Conservation (phyloP, 2,113 vertebrate genomes). For the Toxotes chatareus region DNA sequence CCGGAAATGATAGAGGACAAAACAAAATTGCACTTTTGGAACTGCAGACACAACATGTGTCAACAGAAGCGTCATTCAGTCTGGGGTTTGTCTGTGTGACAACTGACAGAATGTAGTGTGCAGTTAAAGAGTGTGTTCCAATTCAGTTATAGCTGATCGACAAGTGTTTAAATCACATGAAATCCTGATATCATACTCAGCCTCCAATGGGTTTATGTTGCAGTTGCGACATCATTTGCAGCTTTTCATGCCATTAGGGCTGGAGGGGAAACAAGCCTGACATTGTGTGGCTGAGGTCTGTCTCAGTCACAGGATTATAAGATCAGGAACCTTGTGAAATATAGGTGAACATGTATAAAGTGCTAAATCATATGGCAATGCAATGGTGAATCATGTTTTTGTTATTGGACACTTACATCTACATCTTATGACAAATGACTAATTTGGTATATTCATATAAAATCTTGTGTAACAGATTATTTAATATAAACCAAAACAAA, state of each 20-base stretch:
- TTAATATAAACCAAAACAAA: too few relatives aligned
- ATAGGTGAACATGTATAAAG: conserved; percentile 41
- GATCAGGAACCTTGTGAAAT: conserved; percentile 59
- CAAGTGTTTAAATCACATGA: conserved; percentile 15
- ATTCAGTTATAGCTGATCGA: background rate
- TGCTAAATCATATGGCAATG: conserved; percentile 12
- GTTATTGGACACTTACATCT: background rate
- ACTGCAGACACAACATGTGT: conserved; percentile 12
- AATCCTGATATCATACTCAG: conserved; percentile 25
- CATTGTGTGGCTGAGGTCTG: conserved; percentile 62
- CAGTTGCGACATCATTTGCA: conserved; percentile 47
- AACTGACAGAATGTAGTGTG: background rate
- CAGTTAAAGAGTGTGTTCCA: background rate
- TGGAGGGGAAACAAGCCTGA: conserved; percentile 55
- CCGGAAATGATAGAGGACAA: conserved; percentile 15
- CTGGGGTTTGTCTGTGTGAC: background rate
- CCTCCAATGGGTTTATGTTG: conserved; percentile 35
- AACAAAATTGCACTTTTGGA: conserved; percentile 22
- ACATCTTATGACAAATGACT: background rate
- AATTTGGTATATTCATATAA: background rate
- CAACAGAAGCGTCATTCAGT: background rate
- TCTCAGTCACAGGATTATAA: conserved; percentile 59
- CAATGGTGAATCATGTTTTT: background rate
- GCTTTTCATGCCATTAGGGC: conserved; percentile 63
- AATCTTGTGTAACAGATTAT: background rate